These are phyloP conservation scores for Cotesia congregata DNA, from an alignment of 2,888 invertebrate genomes.

Conservation along the genomic window DNA sequence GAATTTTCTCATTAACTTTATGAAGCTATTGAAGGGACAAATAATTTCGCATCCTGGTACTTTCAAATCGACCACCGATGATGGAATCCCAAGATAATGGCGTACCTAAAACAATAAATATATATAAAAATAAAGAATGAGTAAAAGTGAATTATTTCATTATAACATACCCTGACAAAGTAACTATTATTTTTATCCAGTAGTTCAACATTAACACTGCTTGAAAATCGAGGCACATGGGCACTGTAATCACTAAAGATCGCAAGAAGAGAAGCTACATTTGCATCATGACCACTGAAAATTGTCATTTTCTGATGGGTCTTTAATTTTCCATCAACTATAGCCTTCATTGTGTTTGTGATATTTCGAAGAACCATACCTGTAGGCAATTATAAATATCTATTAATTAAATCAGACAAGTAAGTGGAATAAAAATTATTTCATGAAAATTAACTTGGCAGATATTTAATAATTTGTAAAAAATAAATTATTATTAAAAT, in stretches of 20 bases:
- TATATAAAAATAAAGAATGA: background rate
- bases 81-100: constrained; percentile 70
- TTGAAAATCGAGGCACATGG: constrained; percentile 74
- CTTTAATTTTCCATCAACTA: constrained; percentile 55
- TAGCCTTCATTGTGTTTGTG: constrained; percentile 70
- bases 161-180: background rate
- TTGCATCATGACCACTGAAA: constrained; percentile 78
- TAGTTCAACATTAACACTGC: constrained; percentile 62
- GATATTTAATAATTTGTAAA: too few relatives aligned
- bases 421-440: too few relatives aligned
- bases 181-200: constrained; percentile 61
- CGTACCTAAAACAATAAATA: constrained; percentile 40
- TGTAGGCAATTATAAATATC: constrained; percentile 52
- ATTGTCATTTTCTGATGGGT: constrained; percentile 71
- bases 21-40: constrained; percentile 72
- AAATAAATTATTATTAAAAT: too few relatives aligned
- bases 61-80: constrained; percentile 64
- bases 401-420: background rate
- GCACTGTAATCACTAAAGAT: constrained; percentile 73
- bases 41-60: constrained; percentile 71
- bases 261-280: constrained; percentile 74
- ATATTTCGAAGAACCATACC: constrained; percentile 73
- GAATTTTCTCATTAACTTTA: constrained; percentile 67
- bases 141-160: background rate
- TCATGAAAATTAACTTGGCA: background rate